These are phyloP conservation scores for Alectura lathami DNA, from an alignment of 2,113 vertebrate genomes.

Conservation along the genomic window DNA sequence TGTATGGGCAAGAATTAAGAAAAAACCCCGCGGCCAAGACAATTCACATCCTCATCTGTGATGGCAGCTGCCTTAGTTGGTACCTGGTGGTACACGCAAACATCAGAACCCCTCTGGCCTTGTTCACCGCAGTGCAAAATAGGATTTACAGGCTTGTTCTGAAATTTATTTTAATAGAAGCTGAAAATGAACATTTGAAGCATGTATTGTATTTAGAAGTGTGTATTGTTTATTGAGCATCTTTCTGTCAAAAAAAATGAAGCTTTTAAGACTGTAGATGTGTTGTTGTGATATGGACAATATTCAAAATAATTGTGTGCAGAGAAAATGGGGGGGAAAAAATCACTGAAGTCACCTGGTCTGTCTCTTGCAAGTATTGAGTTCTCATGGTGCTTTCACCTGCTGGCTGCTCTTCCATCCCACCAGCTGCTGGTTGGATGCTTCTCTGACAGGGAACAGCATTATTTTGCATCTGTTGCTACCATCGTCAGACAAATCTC, in stretches of 20 bases:
- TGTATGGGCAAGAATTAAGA: not conserved
- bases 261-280: not conserved
- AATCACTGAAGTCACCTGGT: not conserved
- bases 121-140: not conserved
- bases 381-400: not conserved
- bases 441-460: not conserved
- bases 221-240: accelerated
- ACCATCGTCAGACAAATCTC: not conserved
- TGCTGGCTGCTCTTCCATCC: not conserved
- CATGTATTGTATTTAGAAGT: not conserved
- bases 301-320: not conserved
- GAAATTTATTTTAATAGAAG: not conserved
- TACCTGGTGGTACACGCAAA: not conserved
- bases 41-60: not conserved
- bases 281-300: not conserved
- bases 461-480: not conserved
- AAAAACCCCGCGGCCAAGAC: not conserved
- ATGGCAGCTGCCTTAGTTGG: not conserved
- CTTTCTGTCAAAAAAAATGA: not conserved
- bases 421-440: accelerated
- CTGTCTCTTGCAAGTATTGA: not conserved
- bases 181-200: not conserved
- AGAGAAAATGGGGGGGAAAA: not conserved
- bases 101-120: not conserved
- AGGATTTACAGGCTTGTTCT: not conserved